phyloP scores from a whole-genome alignment of 2,797 vertebrate genomes.

The Etheostoma nigrum region DNA sequence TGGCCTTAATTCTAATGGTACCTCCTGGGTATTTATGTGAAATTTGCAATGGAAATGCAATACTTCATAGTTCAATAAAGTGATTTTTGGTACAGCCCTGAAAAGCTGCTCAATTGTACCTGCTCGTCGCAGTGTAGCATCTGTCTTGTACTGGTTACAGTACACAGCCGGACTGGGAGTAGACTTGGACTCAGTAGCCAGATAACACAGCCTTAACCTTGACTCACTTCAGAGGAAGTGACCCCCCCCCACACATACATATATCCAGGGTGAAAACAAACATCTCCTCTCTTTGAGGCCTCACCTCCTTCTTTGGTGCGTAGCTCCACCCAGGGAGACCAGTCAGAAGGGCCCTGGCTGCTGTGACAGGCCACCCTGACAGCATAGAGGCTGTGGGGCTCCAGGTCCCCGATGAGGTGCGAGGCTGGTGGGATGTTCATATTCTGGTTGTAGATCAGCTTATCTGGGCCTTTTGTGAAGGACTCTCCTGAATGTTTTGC shows the following conservation, averaged over 20 bases:
- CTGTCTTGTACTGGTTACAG: neutral
- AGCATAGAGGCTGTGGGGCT: constrained; percentile 85
- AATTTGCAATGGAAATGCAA: neutral
- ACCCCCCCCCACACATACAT: constrained; percentile 18
- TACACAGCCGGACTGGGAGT: constrained; percentile 13
- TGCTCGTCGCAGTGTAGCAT: neutral
- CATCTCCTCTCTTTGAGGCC: constrained; percentile 38
- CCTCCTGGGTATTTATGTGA: neutral
- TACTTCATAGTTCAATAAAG: neutral
- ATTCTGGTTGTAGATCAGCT: constrained; percentile 83
- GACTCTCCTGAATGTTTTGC: constrained; percentile 75
- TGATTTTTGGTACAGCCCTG: neutral
- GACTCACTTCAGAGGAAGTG: constrained; percentile 30
- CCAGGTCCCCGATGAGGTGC: constrained; percentile 80
- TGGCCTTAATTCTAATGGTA: neutral
- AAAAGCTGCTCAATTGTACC: neutral
- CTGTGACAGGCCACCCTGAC: constrained; percentile 88
- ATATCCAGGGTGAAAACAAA: constrained; percentile 50
- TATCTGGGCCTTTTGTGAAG: constrained; percentile 41
- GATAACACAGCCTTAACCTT: constrained; percentile 49
- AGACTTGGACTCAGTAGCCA: constrained; percentile 34
- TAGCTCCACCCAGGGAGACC: constrained; percentile 88
- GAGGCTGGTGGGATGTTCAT: constrained; percentile 82
- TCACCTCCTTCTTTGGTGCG: constrained; percentile 90
- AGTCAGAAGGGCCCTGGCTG: constrained; percentile 88